Base-by-base conservation (phyloP, 2,888 invertebrate species). In the Idaea straminata region DNA sequence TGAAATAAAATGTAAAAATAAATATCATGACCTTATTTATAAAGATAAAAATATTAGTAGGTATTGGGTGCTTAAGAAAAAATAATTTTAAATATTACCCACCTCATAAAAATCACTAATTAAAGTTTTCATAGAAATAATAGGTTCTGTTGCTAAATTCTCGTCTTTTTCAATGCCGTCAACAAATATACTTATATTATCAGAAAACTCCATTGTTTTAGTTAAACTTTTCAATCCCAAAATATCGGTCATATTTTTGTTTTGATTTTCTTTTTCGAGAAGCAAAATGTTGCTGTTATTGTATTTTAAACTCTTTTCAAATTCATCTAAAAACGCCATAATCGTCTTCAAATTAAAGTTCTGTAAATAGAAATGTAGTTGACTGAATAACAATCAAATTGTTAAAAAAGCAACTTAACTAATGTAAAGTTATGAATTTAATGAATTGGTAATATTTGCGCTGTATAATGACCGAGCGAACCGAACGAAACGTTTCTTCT, bases 131-230 rank as follows among this genome's bases (percentile, higher is more conserved):
- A 71, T 68, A 7, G 35, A 62, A 4, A 70, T 16, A 13, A 69
- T 16, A 35, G 71, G 69, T 36, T 73, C 71, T 38, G 62, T 57
- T 3, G 63, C 65, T 47, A 59, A 38, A 35, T 34, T 36, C 57
- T 70, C 70, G 36, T 70, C 67, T 57, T 70, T n/a, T 15, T 36
- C 25, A 63, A 71, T 63, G 5, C 66, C 15, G 10, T 10, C 60
- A 5, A 64, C 66, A 38, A 71, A 69, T 10, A 58, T 4, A 15
- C 15, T 47, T 5, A 47, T 47, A 13, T 47, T 10, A 0, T 47
- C 2, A 13, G 47, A 4, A 47, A 47, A 47, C 10, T 47, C 13
- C 10, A 10, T 47, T 47, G 47, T 13, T 47, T 47, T 10, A 47
- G 47, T 47, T 47, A 10, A 47, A 47, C 13, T 5, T 47, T 13